A percentile compares a stretch with the other conserved stretches of the same genome.
Conservation (phyloP, 2,888 invertebrate genomes). For the Eurytoma adleriae region DNA sequence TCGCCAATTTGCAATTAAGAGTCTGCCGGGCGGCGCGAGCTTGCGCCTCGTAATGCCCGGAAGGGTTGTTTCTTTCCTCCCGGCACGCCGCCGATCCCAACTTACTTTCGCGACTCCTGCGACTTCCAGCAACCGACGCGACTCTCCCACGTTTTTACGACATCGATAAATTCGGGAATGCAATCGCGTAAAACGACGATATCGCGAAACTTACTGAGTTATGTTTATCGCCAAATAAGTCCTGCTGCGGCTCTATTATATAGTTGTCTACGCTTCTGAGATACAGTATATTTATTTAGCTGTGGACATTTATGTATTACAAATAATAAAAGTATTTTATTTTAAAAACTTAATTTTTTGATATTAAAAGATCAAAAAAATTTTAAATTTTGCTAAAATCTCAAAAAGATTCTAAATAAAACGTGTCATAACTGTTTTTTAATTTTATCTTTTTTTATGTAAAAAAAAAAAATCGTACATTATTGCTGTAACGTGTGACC, state of each 20-base stretch:
- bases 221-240: slow-evolving; percentile 52
- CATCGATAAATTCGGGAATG: slow-evolving; percentile 59
- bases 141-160: slow-evolving; percentile 54
- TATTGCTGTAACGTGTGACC: too few species aligned
- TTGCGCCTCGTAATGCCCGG: slow-evolving; percentile 56
- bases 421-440: too few species aligned
- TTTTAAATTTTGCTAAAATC: too few species aligned
- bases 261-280: not conserved
- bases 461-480: too few species aligned
- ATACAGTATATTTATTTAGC: too few species aligned
- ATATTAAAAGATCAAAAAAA: too few species aligned
- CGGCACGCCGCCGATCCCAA: slow-evolving; percentile 46
- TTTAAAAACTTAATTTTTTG: too few species aligned
- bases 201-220: slow-evolving; percentile 55
- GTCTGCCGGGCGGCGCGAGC: slow-evolving; percentile 61
- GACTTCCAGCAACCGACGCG: not conserved
- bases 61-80: slow-evolving; percentile 59
- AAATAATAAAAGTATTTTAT: not conserved
- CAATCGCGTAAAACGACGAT: slow-evolving; percentile 55
- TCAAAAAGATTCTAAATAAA: too few species aligned
- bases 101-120: slow-evolving; percentile 36
- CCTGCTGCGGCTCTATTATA: slow-evolving; percentile 6
- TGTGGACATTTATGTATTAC: too few species aligned
- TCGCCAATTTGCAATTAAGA: slow-evolving; percentile 76
- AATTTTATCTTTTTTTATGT: too few species aligned